These are phyloP conservation scores for Paramacrobiotus metropolitanus DNA, from an alignment of 1,140 invertebrate genomes.

Conservation along the genomic window DNA sequence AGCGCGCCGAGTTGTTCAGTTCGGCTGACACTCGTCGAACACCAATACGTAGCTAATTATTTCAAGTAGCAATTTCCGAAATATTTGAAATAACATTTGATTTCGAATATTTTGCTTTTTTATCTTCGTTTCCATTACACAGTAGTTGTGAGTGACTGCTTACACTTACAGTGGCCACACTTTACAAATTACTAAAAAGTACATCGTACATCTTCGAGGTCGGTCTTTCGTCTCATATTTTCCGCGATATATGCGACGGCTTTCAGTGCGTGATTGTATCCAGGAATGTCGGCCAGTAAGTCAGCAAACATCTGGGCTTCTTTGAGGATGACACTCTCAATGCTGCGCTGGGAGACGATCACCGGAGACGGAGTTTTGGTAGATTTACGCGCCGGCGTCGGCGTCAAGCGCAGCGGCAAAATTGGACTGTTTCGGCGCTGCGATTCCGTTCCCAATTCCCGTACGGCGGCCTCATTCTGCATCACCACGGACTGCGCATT, in stretches of 20 bases:
- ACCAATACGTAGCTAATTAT: too few species aligned
- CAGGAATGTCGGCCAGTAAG: neutral
- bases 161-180: too few species aligned
- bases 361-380: neutral
- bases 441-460: neutral
- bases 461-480: neutral
- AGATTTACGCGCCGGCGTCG: neutral
- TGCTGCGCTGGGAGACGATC: neutral
- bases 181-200: too few species aligned
- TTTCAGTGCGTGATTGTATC: neutral
- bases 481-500: neutral
- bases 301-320: constrained; percentile 1
- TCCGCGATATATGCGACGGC: neutral
- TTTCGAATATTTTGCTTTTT: too few species aligned
- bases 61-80: too few species aligned
- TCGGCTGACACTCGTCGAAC: too few species aligned
- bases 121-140: too few species aligned
- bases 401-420: neutral
- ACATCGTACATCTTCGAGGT: neutral
- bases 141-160: too few species aligned
- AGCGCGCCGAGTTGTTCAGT: too few species aligned
- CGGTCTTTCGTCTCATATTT: neutral
- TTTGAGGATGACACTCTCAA: neutral
- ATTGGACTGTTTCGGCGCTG: neutral
- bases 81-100: too few species aligned